These are phyloP conservation scores for Cerastoderma edule DNA, from an alignment of 2,888 invertebrate species.

Conservation along the genomic window DNA sequence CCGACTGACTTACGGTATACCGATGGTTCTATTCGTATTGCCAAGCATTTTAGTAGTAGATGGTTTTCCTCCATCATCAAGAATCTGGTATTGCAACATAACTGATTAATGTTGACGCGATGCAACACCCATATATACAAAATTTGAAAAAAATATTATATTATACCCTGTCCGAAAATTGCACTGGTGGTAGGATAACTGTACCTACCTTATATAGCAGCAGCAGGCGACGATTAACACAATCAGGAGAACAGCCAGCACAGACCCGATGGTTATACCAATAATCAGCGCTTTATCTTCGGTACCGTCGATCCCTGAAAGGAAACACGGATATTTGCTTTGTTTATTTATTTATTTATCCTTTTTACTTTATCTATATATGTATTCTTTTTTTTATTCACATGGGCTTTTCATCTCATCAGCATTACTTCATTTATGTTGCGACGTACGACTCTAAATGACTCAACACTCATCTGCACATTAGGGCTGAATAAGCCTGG, in stretches of 20 bases:
- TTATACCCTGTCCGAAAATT: not conserved
- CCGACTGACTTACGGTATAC: no score
- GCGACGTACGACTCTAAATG: not conserved
- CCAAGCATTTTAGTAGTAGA: not conserved
- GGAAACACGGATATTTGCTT: not conserved
- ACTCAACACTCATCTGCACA: not conserved
- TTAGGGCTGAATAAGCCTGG: not conserved
- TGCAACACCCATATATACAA: not conserved
- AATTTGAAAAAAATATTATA: not conserved
- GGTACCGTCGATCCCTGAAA: constrained; percentile 7
- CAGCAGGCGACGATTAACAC: constrained; percentile 29
- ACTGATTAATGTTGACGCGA: not conserved
- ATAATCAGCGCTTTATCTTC: constrained; percentile 39
- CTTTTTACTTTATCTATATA: not conserved
- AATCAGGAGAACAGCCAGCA: constrained; percentile 28
- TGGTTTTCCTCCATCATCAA: not conserved
- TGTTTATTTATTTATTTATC: not conserved
- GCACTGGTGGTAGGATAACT: not conserved
- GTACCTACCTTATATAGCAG: constrained; percentile 42
- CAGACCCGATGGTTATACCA: constrained; percentile 42
- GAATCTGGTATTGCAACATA: not conserved
- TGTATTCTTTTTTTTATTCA: not conserved
- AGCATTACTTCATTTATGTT: not conserved
- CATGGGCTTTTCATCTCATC: not conserved
- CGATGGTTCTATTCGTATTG: not conserved